These are phyloP conservation scores for Callopanchax toddi DNA, from an alignment of 2,113 vertebrate genomes.

Conservation along the genomic window DNA sequence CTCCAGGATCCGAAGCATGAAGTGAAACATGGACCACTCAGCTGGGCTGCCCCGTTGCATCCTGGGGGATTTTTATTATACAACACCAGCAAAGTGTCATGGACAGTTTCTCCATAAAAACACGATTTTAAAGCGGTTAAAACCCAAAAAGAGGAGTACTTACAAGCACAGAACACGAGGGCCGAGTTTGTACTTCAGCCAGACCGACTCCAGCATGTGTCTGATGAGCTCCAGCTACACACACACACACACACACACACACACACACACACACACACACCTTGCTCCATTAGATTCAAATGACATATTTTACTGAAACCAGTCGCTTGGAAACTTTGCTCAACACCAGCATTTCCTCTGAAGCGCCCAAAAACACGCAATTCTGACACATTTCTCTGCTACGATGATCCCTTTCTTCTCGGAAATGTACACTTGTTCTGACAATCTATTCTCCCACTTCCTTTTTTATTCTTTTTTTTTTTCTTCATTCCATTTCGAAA, in stretches of 20 bases:
- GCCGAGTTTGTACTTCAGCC: slow-evolving; percentile 85
- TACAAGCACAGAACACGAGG: slow-evolving; percentile 83
- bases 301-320: slow-evolving; percentile 22
- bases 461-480: slow-evolving; percentile 7
- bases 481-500: slow-evolving; percentile 47
- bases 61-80: slow-evolving; percentile 62
- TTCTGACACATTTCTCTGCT: neutral
- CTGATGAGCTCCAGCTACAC: slow-evolving; percentile 90
- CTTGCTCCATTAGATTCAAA: slow-evolving; percentile 39
- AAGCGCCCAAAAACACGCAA: slow-evolving; percentile 16
- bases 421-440: slow-evolving; percentile 1
- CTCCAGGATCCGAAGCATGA: slow-evolving; percentile 91
- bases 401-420: neutral
- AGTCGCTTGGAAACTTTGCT: slow-evolving; percentile 14
- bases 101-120: slow-evolving; percentile 24
- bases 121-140: neutral
- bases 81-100: slow-evolving; percentile 22
- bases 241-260: slow-evolving; percentile 70
- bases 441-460: slow-evolving; percentile 27
- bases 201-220: slow-evolving; percentile 87
- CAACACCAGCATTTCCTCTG: slow-evolving; percentile 1
- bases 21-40: slow-evolving; percentile 86
- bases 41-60: slow-evolving; percentile 76
- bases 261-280: slow-evolving; percentile 38
- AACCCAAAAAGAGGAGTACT: slow-evolving; percentile 60